These are phyloP conservation scores for Macaria liturata DNA, from an alignment of 2,888 invertebrate genomes.

Conservation along the genomic window DNA sequence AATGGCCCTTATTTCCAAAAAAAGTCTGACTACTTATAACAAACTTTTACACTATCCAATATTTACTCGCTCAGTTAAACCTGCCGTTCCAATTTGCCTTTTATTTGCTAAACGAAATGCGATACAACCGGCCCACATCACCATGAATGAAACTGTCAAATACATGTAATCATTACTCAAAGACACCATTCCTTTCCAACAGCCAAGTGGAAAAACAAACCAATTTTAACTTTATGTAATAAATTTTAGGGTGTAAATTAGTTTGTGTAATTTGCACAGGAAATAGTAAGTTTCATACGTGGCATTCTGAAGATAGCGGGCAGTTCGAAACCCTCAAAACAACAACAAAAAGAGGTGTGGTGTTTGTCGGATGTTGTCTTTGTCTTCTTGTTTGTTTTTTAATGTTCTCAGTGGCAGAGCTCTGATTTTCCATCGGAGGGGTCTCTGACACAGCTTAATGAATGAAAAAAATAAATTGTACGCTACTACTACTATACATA, in stretches of 20 bases:
- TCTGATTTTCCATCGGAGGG: too few species aligned
- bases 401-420: too few species aligned
- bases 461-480: too few species aligned
- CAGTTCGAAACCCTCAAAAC: background rate
- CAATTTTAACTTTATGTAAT: constrained; percentile 8
- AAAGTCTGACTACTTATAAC: background rate
- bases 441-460: too few species aligned
- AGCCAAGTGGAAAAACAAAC: constrained; percentile 17
- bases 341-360: too few species aligned
- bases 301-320: constrained; percentile 12
- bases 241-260: background rate
- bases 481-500: too few species aligned
- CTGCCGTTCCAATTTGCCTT: constrained; percentile 3
- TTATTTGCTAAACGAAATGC: constrained; percentile 13
- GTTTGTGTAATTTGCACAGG: constrained; percentile 13
- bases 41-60: background rate
- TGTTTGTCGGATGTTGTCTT: too few species aligned
- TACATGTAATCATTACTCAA: constrained; percentile 25
- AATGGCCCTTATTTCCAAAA: too few species aligned
- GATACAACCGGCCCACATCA: constrained; percentile 23
- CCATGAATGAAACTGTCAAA: constrained; percentile 37
- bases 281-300: constrained; percentile 24
- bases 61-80: background rate
- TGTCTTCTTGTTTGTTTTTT: too few species aligned
- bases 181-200: constrained; percentile 30